Base-by-base conservation (phyloP, 2,888 invertebrate genomes). In the Xestia xanthographa region DNA sequence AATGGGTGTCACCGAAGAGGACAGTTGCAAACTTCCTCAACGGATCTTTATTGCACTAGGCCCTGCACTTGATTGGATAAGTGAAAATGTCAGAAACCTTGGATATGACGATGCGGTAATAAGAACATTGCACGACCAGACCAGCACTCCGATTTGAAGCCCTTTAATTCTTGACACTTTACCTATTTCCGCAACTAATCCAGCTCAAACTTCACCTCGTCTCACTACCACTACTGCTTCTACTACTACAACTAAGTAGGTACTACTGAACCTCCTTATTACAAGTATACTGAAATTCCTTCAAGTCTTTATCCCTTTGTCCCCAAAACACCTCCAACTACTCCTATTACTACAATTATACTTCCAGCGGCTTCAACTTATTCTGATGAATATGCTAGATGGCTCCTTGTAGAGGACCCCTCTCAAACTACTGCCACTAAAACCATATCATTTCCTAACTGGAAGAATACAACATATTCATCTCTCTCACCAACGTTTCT, bases 31-130 rank as follows among this genome's bases (percentile, higher is more conserved):
- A 72, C 68, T 79, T 48, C 75, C 80, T 34, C 91, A 92, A 79
- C 85, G 83, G 41, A 72, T 83, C 14, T 93, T 92, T 56, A 87
- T 88, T 63, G 88, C 92, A 5, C 48, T 92, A 63, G 86, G 77
- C 5, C 91, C 92, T 2, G 79, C 83, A 20, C 82, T 91, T 1
- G 72, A 84, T 45, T 94, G 94, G 94, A 91, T 94, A 29, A 79
- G 72, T 76, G 74, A 87, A 6, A 87, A 85, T 8, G 69, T 82
- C n/a, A 74, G 66, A 63, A 43, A 62, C 4, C 74, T 87, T 38
- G 75, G 72, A 34, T 79, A 80, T 26, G 26, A 73, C 38, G 34
- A 76, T 12, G 29, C 67, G 11, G 56, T 73, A 50, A 71, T 83
- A 48, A 83, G 43, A 34, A 86, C 65, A 50, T 62, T 78, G 56